Percentiles rank a stretch among this genome's conserved stretches.
Conservation (phyloP, 2,797 vertebrate species). For the Oreochromis mossambicus region DNA sequence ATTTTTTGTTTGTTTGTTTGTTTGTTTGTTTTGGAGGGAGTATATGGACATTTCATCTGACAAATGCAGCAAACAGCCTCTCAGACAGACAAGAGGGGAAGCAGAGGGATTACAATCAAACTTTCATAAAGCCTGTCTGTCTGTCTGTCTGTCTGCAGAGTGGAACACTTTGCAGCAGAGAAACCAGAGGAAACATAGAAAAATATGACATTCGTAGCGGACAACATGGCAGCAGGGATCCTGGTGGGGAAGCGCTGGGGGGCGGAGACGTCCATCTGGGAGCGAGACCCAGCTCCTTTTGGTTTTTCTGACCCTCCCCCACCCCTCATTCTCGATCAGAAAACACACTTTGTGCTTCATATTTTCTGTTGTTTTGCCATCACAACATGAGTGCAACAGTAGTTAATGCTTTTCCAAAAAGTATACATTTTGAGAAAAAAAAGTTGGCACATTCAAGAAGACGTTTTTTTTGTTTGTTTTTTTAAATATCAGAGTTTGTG, state of each 20-base stretch:
- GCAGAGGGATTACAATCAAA: slow-evolving; percentile 63
- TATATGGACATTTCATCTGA: slow-evolving; percentile 67
- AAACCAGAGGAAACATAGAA: slow-evolving; percentile 40
- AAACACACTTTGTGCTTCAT: slow-evolving; percentile 78
- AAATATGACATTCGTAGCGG: slow-evolving; percentile 68
- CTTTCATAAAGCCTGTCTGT: slow-evolving; percentile 59
- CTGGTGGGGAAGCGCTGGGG: not conserved
- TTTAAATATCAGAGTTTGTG: slow-evolving; percentile 50
- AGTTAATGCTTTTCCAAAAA: slow-evolving; percentile 68
- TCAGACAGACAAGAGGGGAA: slow-evolving; percentile 24
- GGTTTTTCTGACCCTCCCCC: slow-evolving; percentile 40
- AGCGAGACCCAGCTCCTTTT: slow-evolving; percentile 37
- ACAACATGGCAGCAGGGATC: slow-evolving; percentile 50
- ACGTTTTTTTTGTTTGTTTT: slow-evolving; percentile 46
- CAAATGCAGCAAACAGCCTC: slow-evolving; percentile 62
- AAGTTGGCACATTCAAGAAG: slow-evolving; percentile 82
- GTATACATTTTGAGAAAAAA: slow-evolving; percentile 74
- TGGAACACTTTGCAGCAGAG: slow-evolving; percentile 44
- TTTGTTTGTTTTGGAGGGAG: slow-evolving; percentile 59
- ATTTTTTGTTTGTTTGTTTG: slow-evolving; percentile 46
- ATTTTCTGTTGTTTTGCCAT: slow-evolving; percentile 72
- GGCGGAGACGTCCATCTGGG: slow-evolving; percentile 15
- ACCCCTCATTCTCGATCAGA: slow-evolving; percentile 24
- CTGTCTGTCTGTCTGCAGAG: slow-evolving; percentile 28
- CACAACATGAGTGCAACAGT: slow-evolving; percentile 79